phyloP scores from a whole-genome alignment of 2,888 invertebrate genomes.

The Cryptops parisi region DNA sequence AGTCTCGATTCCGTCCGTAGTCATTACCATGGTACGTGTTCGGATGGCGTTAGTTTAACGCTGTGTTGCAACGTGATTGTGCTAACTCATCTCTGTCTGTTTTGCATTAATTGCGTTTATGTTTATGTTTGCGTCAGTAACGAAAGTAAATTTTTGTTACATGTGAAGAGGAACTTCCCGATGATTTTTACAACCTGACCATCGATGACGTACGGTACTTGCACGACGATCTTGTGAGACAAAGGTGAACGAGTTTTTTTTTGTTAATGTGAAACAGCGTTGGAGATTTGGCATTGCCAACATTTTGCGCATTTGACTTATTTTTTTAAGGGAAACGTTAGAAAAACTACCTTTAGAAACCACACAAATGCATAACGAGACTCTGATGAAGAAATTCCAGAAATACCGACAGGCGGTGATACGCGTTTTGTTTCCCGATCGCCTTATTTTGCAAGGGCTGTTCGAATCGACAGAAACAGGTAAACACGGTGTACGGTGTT shows the following conservation, averaged over 20 bases:
- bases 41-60: too few species aligned
- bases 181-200: constrained; percentile 77
- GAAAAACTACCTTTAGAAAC: constrained; percentile 63
- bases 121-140: too few species aligned
- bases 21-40: background rate
- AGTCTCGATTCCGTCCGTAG: constrained; percentile 3
- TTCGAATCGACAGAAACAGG: constrained; percentile 58
- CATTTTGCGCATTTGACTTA: background rate
- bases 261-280: background rate
- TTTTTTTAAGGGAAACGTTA: constrained; percentile 37
- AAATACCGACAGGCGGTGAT: constrained; percentile 63
- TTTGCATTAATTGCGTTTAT: too few species aligned
- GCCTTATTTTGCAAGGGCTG: constrained; percentile 67
- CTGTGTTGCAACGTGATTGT: too few species aligned
- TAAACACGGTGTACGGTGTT: constrained; percentile 1
- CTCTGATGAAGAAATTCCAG: constrained; percentile 44
- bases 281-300: background rate
- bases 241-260: constrained; percentile 27
- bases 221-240: constrained; percentile 53
- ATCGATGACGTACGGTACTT: constrained; percentile 63
- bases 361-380: constrained; percentile 43
- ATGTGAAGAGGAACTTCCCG: constrained; percentile 36
- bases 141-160: background rate
- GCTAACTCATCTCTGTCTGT: too few species aligned
- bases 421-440: constrained; percentile 72